These are phyloP conservation scores for Ploceus nigricollis DNA, from an alignment of 2,113 vertebrate species.

Conservation along the genomic window DNA sequence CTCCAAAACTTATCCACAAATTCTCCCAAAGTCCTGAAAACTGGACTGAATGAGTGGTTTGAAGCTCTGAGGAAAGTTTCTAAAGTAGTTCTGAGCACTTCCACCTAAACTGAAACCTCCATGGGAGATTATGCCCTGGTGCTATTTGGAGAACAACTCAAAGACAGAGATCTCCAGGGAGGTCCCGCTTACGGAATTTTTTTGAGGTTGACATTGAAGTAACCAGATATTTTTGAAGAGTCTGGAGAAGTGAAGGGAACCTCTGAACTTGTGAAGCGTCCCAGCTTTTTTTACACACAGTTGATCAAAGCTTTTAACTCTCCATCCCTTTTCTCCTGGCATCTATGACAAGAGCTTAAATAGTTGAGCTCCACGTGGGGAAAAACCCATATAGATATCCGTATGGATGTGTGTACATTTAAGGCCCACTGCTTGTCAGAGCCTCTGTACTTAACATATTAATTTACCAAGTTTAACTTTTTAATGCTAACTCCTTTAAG, in stretches of 20 bases:
- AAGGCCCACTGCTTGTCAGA: slow-evolving; percentile 13
- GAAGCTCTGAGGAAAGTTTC: not conserved
- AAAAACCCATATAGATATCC: not conserved
- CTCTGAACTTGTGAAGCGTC: slow-evolving; percentile 11
- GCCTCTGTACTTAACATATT: slow-evolving; percentile 32
- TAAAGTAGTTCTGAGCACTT: not conserved
- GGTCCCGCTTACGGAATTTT: rapidly evolving
- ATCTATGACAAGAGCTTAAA: slow-evolving; percentile 55
- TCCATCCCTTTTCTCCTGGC: not conserved
- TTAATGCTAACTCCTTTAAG: slow-evolving; percentile 41
- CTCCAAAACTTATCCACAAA: not conserved
- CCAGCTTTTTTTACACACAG: not conserved
- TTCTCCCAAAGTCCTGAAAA: not conserved
- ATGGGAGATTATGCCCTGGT: not conserved
- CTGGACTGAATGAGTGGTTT: not conserved
- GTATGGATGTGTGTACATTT: not conserved
- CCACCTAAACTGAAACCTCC: not conserved
- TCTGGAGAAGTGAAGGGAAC: not conserved
- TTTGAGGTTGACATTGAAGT: not conserved
- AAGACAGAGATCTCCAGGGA: not conserved
- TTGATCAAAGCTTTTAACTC: slow-evolving; percentile 49
- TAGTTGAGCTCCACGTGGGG: not conserved
- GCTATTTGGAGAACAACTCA: slow-evolving; percentile 11
- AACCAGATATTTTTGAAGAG: not conserved
- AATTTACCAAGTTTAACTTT: slow-evolving; percentile 51